phyloP scores from a whole-genome alignment of 2,113 vertebrate genomes.

The Promerops cafer region DNA sequence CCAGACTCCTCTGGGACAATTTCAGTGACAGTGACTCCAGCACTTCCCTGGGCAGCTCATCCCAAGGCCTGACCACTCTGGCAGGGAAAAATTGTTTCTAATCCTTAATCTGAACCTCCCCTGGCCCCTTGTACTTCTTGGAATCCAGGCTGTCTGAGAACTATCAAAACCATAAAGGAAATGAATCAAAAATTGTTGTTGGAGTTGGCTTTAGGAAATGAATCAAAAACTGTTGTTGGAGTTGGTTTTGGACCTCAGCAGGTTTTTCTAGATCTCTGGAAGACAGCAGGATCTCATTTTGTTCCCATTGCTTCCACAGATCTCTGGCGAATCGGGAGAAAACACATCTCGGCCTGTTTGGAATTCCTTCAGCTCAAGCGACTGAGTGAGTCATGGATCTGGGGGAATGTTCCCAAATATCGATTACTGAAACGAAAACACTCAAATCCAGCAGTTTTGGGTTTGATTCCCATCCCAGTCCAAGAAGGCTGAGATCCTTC shows the following conservation, averaged over 20 bases:
- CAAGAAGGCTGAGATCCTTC: accelerated
- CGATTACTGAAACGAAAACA: background rate
- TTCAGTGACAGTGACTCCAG: background rate
- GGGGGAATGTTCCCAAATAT: background rate
- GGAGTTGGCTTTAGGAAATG: background rate
- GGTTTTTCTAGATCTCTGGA: background rate
- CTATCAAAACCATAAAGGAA: background rate
- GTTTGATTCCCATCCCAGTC: background rate
- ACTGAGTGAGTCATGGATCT: background rate
- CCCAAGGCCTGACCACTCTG: background rate
- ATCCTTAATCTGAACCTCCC: background rate
- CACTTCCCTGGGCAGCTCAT: background rate
- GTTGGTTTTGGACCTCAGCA: background rate
- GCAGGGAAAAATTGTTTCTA: accelerated
- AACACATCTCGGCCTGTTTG: background rate
- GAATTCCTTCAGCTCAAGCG: background rate
- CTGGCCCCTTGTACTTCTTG: background rate
- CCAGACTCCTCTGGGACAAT: background rate
- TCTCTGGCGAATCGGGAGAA: background rate
- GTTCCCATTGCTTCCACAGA: background rate
- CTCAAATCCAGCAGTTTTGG: background rate
- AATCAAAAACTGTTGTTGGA: background rate
- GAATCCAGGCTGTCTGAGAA: background rate
- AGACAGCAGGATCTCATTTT: background rate
- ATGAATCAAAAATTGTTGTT: background rate